Conservation (phyloP, 2,888 invertebrate genomes). For the Cantharis rufa region DNA sequence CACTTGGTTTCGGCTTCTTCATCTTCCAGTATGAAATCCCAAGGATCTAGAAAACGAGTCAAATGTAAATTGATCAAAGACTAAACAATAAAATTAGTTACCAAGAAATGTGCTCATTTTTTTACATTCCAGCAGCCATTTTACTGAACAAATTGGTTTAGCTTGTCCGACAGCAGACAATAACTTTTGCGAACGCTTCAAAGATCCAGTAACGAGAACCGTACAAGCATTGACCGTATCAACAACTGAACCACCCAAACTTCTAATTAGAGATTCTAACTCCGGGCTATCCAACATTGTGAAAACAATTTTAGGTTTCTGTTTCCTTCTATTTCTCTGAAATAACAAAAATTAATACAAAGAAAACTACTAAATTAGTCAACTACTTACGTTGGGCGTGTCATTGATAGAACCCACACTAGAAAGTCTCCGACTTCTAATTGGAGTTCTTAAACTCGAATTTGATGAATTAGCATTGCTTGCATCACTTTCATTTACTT, state of each 20-base stretch:
- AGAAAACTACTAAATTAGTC: slow-evolving; percentile 16
- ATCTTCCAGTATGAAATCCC: slow-evolving; percentile 60
- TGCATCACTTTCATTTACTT: neutral
- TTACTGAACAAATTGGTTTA: slow-evolving; percentile 61
- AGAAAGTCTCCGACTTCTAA: neutral
- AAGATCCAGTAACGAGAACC: slow-evolving; percentile 61
- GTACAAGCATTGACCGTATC: slow-evolving; percentile 55
- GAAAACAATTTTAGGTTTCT: slow-evolving; percentile 52
- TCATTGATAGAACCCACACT: neutral
- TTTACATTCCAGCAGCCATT: slow-evolving; percentile 49
- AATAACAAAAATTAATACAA: slow-evolving; percentile 23
- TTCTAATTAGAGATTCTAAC: slow-evolving; percentile 46
- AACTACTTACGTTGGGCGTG: slow-evolving; percentile 24
- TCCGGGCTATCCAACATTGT: slow-evolving; percentile 52
- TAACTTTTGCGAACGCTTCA: slow-evolving; percentile 65
- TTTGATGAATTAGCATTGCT: neutral
- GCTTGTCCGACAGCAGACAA: slow-evolving; percentile 64
- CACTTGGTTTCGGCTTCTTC: slow-evolving; percentile 59
- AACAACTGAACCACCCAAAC: slow-evolving; percentile 60
- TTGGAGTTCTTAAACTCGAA: neutral
- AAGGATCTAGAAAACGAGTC: slow-evolving; percentile 58
- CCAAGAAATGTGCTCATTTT: slow-evolving; percentile 48
- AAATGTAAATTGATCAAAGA: neutral
- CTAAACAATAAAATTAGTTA: slow-evolving; percentile 25
- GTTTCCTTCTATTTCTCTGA: slow-evolving; percentile 43